Conservation (phyloP, 2,888 invertebrate species). For the Plagodis dolabraria region DNA sequence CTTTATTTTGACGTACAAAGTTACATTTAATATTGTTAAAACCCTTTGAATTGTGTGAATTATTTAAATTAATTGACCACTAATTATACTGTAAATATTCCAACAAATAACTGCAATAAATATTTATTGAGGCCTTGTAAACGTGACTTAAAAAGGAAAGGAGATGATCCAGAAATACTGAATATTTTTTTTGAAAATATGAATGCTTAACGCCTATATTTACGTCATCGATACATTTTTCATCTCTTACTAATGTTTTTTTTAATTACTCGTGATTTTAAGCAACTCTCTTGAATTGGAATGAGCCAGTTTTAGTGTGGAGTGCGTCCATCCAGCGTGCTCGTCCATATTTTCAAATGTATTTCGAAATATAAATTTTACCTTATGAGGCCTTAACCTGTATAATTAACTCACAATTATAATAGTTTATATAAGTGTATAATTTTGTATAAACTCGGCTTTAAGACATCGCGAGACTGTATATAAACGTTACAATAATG, state of each 20-base stretch:
- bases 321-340: slow-evolving; percentile 43
- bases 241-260: background rate
- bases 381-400: slow-evolving; percentile 44
- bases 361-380: slow-evolving; percentile 26
- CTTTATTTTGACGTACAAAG: background rate
- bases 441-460: slow-evolving; percentile 69
- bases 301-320: slow-evolving; percentile 62
- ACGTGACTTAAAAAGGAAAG: slow-evolving; percentile 17
- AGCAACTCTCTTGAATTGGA: slow-evolving; percentile 65
- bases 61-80: slow-evolving; percentile 11
- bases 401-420: slow-evolving; percentile 48
- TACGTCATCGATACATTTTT: no score
- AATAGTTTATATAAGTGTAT: slow-evolving; percentile 60
- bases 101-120: slow-evolving; percentile 32
- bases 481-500: slow-evolving; percentile 70
- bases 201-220: background rate
- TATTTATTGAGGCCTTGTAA: slow-evolving; percentile 45
- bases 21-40: no score
- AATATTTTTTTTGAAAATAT: slow-evolving; percentile 21
- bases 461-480: slow-evolving; percentile 81
- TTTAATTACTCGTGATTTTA: background rate
- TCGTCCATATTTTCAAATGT: slow-evolving; percentile 30
- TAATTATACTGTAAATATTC: slow-evolving; percentile 49
- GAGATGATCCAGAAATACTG: slow-evolving; percentile 26
- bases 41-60: background rate